Percentiles rank a stretch among this genome's conserved stretches.
Evolutionary conservation across 2,888 invertebrate genomes (phyloP).

Genomic region (Bombyx huttoni): DNA sequence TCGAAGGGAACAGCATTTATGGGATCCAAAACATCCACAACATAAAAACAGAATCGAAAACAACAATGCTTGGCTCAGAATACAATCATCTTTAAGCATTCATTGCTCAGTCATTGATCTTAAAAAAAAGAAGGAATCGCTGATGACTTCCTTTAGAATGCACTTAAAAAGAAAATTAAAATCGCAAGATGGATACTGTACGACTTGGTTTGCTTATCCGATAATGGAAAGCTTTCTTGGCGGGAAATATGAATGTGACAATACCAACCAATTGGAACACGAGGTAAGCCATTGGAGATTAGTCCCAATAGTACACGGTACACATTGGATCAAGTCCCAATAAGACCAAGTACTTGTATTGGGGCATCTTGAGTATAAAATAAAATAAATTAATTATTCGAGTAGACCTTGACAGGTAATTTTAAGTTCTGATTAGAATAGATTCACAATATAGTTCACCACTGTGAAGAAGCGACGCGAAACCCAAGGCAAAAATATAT

Average conservation of each 20-base stretch:
- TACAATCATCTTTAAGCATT: constrained; percentile 37
- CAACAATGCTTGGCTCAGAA: constrained; percentile 49
- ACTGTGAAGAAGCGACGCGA: no score
- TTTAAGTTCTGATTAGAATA: no score
- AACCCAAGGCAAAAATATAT: no score
- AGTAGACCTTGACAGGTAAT: no score
- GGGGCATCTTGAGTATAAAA: no score
- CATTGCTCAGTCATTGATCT: constrained; percentile 38
- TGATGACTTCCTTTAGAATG: constrained; percentile 57
- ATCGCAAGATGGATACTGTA: constrained; percentile 27
- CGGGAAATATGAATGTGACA: constrained; percentile 50
- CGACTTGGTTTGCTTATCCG: constrained; percentile 55
- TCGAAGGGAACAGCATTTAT: constrained; percentile 42
- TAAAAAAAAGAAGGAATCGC: constrained; percentile 60
- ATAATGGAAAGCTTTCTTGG: constrained; percentile 57
- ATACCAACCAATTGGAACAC: constrained; percentile 36
- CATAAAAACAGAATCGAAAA: constrained; percentile 48
- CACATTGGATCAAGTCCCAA: constrained; percentile 18
- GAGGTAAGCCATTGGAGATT: constrained; percentile 26
- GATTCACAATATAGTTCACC: no score
- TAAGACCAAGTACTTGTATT: no score
- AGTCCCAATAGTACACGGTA: constrained; percentile 1
- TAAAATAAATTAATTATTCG: no score
- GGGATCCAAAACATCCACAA: constrained; percentile 50
- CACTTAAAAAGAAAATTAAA: constrained; percentile 40